Percentiles rank a stretch among this genome's conserved stretches.
Conservation (phyloP, 1,140 invertebrate genomes). For the Magallana ariakensis region DNA sequence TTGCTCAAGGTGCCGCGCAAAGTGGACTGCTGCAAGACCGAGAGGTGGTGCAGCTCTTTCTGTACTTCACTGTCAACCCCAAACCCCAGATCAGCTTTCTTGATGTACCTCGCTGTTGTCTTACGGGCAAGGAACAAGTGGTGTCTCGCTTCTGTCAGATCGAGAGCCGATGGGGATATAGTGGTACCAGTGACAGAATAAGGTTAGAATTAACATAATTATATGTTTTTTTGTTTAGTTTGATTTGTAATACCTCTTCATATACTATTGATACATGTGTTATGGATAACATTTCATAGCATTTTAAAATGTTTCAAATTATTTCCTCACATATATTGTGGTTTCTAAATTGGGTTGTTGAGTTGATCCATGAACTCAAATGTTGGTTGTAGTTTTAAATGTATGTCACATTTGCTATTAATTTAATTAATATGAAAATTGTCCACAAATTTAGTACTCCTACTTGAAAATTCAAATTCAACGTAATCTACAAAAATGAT, state of each 20-base stretch:
- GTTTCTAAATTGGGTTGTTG: too few species aligned
- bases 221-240: too few species aligned
- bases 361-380: not conserved
- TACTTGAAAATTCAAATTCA: too few species aligned
- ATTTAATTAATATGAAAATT: not conserved
- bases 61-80: constrained; percentile 90
- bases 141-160: constrained; percentile 90
- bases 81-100: constrained; percentile 86
- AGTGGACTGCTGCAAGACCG: constrained; percentile 86
- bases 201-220: constrained; percentile 81
- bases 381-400: not conserved
- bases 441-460: too few species aligned
- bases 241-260: too few species aligned
- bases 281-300: too few species aligned
- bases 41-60: constrained; percentile 89
- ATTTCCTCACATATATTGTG: too few species aligned
- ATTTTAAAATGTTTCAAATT: too few species aligned
- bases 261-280: too few species aligned
- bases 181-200: constrained; percentile 91
- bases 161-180: constrained; percentile 92
- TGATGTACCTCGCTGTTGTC: constrained; percentile 88
- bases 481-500: too few species aligned
- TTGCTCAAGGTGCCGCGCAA: constrained; percentile 88
- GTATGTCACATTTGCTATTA: not conserved
- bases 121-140: constrained; percentile 91